A percentile compares a stretch with the other conserved stretches of the same genome.
These are phyloP conservation scores for Sus cebifrons DNA, from an alignment of 2,797 vertebrate species.

Conservation along the genomic window DNA sequence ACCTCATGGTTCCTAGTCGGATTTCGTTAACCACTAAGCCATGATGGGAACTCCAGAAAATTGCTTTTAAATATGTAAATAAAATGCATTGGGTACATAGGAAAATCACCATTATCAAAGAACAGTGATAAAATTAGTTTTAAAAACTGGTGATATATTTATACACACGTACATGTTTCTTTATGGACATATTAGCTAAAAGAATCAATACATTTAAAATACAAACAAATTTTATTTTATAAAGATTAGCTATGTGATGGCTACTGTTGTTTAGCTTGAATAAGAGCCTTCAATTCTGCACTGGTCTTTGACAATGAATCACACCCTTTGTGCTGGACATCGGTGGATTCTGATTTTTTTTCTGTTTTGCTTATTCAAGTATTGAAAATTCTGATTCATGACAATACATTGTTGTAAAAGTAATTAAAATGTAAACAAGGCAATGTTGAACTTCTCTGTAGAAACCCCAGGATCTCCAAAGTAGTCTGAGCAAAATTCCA, in stretches of 20 bases:
- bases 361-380: background rate
- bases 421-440: background rate
- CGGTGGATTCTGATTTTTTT: background rate
- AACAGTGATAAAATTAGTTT: background rate
- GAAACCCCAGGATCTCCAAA: background rate
- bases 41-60: background rate
- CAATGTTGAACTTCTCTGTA: background rate
- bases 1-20: no score
- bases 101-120: background rate
- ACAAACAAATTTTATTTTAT: background rate
- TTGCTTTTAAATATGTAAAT: background rate
- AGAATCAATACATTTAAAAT: background rate
- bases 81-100: background rate
- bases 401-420: background rate
- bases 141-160: background rate
- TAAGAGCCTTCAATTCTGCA: background rate
- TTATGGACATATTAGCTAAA: background rate
- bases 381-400: constrained; percentile 7
- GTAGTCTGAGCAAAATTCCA: background rate
- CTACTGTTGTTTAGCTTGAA: background rate
- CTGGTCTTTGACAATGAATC: background rate
- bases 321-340: background rate
- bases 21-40: no score
- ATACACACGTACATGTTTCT: background rate
- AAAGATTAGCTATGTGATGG: background rate